A percentile compares a stretch with the other conserved stretches of the same genome.
Conservation (phyloP, 2,113 vertebrate genomes). For the Vulpes lagopus region DNA sequence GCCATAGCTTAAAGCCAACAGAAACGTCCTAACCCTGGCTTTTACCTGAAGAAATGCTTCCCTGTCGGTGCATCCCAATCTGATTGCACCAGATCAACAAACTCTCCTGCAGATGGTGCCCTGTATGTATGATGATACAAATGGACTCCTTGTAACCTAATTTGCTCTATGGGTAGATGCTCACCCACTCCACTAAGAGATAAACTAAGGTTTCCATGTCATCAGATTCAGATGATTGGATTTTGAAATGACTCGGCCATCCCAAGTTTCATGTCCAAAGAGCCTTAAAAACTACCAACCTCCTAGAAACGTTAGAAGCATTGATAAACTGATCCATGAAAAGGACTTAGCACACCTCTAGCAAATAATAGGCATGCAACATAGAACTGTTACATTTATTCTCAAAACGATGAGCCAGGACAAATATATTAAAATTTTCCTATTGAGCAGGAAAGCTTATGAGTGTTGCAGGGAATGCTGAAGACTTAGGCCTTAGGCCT, state of each 20-base stretch:
- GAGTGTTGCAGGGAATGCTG: not conserved
- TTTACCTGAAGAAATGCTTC: not conserved
- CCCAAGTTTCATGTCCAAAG: not conserved
- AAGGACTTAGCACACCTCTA: not conserved
- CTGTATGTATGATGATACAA: not conserved
- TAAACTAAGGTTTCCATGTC: not conserved
- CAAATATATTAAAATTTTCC: not conserved
- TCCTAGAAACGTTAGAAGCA: not conserved
- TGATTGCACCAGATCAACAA: too few relatives aligned
- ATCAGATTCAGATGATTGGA: not conserved
- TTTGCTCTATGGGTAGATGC: not conserved
- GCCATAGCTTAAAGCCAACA: not conserved
- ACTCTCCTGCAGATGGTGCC: not conserved
- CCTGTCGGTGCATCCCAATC: not conserved
- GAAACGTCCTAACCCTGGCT: not conserved
- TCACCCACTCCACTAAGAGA: not conserved
- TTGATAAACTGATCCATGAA: not conserved
- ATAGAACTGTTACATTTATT: not conserved
- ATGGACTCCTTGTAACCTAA: not conserved
- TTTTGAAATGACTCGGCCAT: not conserved
- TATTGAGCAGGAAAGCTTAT: not conserved
- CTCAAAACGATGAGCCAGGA: not conserved
- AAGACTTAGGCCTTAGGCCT: not conserved
- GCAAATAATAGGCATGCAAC: not conserved
- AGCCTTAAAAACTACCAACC: not conserved